A percentile compares a stretch with the other conserved stretches of the same genome.
These are phyloP conservation scores for Apodemia hepburni DNA, from an alignment of 2,888 invertebrate genomes.

Conservation along the genomic window DNA sequence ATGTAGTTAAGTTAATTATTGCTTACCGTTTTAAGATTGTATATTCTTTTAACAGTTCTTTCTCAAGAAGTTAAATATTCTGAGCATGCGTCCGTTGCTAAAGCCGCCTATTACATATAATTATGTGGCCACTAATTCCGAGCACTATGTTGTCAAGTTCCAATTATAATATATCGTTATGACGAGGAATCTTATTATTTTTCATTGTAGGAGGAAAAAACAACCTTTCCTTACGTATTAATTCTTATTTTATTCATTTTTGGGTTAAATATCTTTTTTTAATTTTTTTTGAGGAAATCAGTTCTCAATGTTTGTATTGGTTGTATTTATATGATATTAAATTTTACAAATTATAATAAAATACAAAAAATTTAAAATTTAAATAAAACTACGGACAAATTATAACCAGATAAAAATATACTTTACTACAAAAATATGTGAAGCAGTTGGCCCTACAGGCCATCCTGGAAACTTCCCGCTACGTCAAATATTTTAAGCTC, in stretches of 20 bases:
- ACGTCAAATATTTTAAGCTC: no score
- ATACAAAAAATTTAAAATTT: no score
- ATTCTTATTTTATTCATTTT: background rate
- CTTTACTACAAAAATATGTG: no score
- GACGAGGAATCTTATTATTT: conserved; percentile 56
- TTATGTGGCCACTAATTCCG: conserved; percentile 71
- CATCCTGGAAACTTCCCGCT: no score
- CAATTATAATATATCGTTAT: conserved; percentile 47
- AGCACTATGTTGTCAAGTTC: conserved; percentile 50
- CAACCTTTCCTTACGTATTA: background rate
- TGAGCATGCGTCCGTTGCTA: conserved; percentile 65
- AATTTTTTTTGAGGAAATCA: background rate
- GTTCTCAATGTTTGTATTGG: no score
- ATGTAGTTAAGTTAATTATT: conserved; percentile 7
- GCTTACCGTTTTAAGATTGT: conserved; percentile 10
- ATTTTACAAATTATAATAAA: no score
- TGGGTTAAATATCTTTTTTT: background rate
- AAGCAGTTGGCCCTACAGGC: no score
- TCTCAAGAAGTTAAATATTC: conserved; percentile 45
- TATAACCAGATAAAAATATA: no score
- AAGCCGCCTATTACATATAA: conserved; percentile 69
- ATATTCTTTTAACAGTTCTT: conserved; percentile 12
- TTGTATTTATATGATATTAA: no score
- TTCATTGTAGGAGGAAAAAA: conserved; percentile 68
- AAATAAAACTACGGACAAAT: no score